Evolutionary conservation across 1,140 invertebrate species (phyloP), one percentile per base, ranked within the genome.

Genomic region (Brachionus manjavacas): DNA sequence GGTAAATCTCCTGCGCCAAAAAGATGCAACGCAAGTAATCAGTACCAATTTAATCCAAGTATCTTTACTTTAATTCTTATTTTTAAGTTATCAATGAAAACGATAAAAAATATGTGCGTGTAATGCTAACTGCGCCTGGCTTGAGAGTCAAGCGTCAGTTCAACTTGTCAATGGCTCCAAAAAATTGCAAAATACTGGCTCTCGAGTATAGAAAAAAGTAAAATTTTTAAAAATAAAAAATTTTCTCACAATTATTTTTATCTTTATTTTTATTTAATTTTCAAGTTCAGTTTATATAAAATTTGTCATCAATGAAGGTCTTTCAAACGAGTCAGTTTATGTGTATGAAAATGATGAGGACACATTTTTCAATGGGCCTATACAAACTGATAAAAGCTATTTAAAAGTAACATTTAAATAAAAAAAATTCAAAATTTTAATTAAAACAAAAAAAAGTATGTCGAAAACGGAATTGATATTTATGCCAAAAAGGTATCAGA

Each of bases 381-480:
- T 83, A 46, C 49, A 83, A 83, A n/a, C 39, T 7, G 35, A 68
- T 6, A 83, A 83, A 55, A 83, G 81, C 9, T 49, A 72, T 72
- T 39, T 66, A n/a, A 64, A 83, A 49, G 80, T 83, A 66, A 81
- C 20, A 7, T 16, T 35, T 35, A 35, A 35, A 52, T 49, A 31
- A 31, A 49, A 43, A 43, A 43, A 76, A 12, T 12, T 8, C 35
- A 25, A 25, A 78, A 16, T 35, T 78, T 43, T 41, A 80, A 55
- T 52, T 52, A 35, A 80, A 55, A 49, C 7, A 60, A 60, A 60
- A 23, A 46, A 49, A 49, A 81, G 79, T 81, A 9, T 46, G 12
- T 7, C 7, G 79, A 81, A 25, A 81, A 81, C 43, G 64, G 39
- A 9, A 81, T 81, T 81, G 79, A 64, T 43, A 43, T 76, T 20